A percentile compares a stretch with the other conserved stretches of the same genome.
Conservation (phyloP, 2,113 vertebrate genomes). For the Pedionomus torquatus region DNA sequence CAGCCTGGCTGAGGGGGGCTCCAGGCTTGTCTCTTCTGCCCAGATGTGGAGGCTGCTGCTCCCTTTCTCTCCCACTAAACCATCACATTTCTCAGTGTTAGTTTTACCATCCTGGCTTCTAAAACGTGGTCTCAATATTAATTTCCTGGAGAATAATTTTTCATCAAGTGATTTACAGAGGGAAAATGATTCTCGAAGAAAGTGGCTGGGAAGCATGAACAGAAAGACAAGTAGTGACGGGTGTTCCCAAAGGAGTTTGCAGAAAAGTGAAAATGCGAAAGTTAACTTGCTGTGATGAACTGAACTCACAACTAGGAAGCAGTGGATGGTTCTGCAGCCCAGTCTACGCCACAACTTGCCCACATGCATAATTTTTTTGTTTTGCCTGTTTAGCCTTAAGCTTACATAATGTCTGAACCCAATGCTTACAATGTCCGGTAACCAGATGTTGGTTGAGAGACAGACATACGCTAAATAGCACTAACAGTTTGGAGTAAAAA, state of each 20-base stretch:
- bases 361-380: accelerated
- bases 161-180: neutral
- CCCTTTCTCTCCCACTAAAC: neutral
- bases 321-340: neutral
- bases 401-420: neutral
- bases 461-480: neutral
- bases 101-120: neutral
- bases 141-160: constrained; percentile 19
- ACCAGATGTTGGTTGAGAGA: neutral
- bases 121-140: neutral
- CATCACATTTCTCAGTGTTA: neutral
- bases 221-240: neutral
- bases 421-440: neutral
- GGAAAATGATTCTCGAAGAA: neutral
- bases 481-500: neutral
- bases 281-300: constrained; percentile 20
- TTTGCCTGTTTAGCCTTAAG: neutral
- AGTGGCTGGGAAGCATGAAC: neutral
- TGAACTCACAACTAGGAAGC: neutral
- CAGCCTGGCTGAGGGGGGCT: accelerated
- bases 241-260: neutral
- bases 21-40: neutral
- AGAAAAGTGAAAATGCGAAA: neutral
- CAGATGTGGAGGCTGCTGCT: neutral
- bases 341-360: neutral